phyloP scores from a whole-genome alignment of 2,113 vertebrate genomes.

The Gallinago media region DNA sequence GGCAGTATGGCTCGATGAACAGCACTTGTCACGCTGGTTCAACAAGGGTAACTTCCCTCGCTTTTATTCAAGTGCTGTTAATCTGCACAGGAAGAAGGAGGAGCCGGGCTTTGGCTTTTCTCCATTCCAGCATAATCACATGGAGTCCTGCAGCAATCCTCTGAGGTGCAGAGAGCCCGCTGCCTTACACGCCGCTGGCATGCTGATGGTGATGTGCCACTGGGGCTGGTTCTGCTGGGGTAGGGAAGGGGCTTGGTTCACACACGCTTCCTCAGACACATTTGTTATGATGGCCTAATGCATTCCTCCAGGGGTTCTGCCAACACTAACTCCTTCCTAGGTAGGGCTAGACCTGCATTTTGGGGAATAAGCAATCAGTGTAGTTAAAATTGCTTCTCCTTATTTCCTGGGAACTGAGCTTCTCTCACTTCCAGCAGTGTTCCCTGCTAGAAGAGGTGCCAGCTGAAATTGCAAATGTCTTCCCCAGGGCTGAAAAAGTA shows the following conservation, averaged over 20 bases:
- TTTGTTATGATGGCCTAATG: neutral
- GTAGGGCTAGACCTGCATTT: neutral
- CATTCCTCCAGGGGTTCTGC: neutral
- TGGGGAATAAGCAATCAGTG: neutral
- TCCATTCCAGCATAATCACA: neutral
- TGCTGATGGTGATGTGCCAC: rapidly evolving
- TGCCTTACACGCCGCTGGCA: rapidly evolving
- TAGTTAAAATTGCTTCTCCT: neutral
- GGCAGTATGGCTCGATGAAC: neutral
- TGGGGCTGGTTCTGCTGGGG: neutral
- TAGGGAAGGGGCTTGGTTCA: neutral
- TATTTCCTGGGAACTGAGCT: neutral
- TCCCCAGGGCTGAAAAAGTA: neutral
- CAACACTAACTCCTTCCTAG: neutral
- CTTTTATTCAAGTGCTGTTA: neutral
- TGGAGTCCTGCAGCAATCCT: neutral
- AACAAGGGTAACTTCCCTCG: neutral
- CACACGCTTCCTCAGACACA: neutral
- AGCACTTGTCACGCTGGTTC: neutral
- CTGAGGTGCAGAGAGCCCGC: rapidly evolving
- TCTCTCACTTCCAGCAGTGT: neutral
- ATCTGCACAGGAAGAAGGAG: neutral
- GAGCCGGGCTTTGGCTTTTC: neutral
- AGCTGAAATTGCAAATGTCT: neutral
- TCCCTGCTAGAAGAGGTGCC: neutral